A percentile compares a stretch with the other conserved stretches of the same genome.
Evolutionary conservation across 2,888 invertebrate species (phyloP).

Genomic region (Cheilosia impressa): DNA sequence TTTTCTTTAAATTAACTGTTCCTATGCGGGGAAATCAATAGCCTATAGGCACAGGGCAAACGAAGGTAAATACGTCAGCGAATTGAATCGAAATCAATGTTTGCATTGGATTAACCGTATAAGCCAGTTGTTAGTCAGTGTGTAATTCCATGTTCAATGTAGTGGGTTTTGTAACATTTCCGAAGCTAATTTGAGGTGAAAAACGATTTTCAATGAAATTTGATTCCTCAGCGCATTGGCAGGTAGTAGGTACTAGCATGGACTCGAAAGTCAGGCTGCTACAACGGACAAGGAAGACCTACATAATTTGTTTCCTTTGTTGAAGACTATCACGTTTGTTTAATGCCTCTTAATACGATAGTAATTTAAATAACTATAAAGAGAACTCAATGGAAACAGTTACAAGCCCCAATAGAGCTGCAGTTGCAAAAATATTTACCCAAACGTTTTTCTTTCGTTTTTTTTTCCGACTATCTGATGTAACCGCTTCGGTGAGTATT

Average conservation of each 20-base stretch:
- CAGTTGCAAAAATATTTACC: background rate
- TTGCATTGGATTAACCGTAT: constrained; percentile 72
- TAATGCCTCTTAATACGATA: constrained; percentile 63
- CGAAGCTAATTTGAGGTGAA: constrained; percentile 75
- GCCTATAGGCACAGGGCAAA: constrained; percentile 44
- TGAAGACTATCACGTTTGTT: constrained; percentile 62
- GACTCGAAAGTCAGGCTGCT: constrained; percentile 53
- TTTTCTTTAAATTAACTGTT: constrained; percentile 14
- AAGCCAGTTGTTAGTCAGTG: constrained; percentile 73
- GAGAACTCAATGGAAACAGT: constrained; percentile 11
- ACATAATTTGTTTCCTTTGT: constrained; percentile 73
- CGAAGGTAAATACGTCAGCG: constrained; percentile 53
- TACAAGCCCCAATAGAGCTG: background rate
- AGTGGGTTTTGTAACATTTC: constrained; percentile 68
- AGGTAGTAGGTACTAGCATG: constrained; percentile 13
- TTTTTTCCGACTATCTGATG: too few relatives aligned
- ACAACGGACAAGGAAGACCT: constrained; percentile 70
- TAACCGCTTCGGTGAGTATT: too few relatives aligned
- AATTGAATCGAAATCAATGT: constrained; percentile 74
- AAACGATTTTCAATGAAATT: constrained; percentile 74
- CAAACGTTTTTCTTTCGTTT: background rate
- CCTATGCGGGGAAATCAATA: constrained; percentile 64
- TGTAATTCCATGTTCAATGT: constrained; percentile 73
- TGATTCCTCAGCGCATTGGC: constrained; percentile 31
- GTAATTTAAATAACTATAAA: constrained; percentile 60